Conservation (phyloP, 1,140 invertebrate genomes). For the Lepeophtheirus salmonis region DNA sequence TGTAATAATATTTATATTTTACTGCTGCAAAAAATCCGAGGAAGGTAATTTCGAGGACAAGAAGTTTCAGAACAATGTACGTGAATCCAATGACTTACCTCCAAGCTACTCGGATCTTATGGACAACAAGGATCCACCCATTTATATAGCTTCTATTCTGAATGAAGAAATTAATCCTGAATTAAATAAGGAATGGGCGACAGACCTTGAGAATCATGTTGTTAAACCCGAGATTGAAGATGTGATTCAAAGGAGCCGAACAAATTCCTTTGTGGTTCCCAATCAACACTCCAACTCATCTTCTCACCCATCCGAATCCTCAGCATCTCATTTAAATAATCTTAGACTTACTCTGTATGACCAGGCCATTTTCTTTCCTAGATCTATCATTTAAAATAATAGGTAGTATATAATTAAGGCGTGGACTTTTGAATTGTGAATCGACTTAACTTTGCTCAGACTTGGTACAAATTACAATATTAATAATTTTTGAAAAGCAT, state of each 20-base stretch:
- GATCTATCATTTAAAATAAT: neutral
- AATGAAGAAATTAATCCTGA: constrained; percentile 12
- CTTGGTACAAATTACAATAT: too few relatives aligned
- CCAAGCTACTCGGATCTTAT: constrained; percentile 1
- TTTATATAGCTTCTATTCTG: constrained; percentile 4
- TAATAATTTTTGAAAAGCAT: too few relatives aligned
- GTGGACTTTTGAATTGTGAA: too few relatives aligned
- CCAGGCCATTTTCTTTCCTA: neutral
- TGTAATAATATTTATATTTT: neutral
- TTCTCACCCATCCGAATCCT: too few relatives aligned
- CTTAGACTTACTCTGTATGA: neutral
- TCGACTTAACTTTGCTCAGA: too few relatives aligned
- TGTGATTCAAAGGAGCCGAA: neutral
- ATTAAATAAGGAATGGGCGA: constrained; percentile 6
- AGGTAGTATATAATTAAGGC: too few relatives aligned
- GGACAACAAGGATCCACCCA: constrained; percentile 4
- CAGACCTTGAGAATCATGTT: neutral
- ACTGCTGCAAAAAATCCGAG: constrained; percentile 7
- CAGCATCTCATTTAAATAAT: neutral
- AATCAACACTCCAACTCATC: neutral
- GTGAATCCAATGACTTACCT: neutral
- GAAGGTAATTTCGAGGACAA: neutral
- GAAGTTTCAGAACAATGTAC: neutral
- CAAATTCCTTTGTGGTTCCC: neutral
- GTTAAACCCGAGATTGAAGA: constrained; percentile 8